Conservation (phyloP, 2,888 invertebrate genomes). For the Thysanoteuthis rhombus region DNA sequence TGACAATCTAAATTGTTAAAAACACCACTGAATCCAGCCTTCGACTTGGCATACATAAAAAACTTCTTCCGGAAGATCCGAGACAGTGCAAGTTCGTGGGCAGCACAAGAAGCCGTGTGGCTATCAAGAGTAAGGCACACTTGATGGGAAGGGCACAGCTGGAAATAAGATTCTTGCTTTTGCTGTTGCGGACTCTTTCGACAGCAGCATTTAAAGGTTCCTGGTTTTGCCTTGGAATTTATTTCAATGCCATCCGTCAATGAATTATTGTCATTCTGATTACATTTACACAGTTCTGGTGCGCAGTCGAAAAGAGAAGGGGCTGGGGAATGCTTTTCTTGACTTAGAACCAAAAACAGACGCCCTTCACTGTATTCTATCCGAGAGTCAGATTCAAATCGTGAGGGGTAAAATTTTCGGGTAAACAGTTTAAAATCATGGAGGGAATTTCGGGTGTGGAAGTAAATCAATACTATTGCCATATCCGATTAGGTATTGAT, state of each 20-base stretch:
- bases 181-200: not conserved
- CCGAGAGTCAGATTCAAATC: conserved; percentile 33
- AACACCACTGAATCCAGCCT: conserved; percentile 34
- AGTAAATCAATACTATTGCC: conserved; percentile 44
- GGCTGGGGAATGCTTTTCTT: not conserved
- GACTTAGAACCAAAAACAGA: not conserved
- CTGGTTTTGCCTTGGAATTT: not conserved
- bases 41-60: conserved; percentile 40
- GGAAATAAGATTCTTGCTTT: not conserved
- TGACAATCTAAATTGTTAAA: conserved; percentile 12
- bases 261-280: not conserved
- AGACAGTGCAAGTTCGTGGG: conserved; percentile 41
- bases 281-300: not conserved
- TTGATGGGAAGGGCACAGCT: conserved; percentile 17
- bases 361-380: conserved; percentile 13
- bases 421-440: conserved; percentile 42
- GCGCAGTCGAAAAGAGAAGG: not conserved
- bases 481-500: no score
- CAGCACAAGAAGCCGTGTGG: conserved; percentile 50
- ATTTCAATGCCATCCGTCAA: no score
- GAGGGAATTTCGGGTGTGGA: conserved; percentile 39
- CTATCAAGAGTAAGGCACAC: conserved; percentile 43
- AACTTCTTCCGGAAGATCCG: conserved; percentile 48
- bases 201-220: not conserved
- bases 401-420: conserved; percentile 39